phyloP scores from a whole-genome alignment of 2,113 vertebrate species.

The Antechinus flavipes region DNA sequence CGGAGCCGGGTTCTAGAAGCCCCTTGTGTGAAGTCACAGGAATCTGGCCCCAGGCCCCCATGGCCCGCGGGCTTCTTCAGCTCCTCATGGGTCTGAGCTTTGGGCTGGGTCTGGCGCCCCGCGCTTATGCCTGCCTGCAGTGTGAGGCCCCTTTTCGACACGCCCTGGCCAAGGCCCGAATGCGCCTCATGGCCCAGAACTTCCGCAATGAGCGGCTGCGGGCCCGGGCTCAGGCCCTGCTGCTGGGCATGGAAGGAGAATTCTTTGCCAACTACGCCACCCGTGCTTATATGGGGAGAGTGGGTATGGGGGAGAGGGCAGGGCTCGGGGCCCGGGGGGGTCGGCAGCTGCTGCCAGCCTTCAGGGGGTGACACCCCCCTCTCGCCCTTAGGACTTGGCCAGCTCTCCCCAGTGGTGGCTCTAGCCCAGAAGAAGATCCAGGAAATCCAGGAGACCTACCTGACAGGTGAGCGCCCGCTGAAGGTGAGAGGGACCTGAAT shows the following conservation, averaged over 20 bases:
- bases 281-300: slow-evolving; percentile 70
- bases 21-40: slow-evolving; percentile 33
- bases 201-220: slow-evolving; percentile 41
- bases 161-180: slow-evolving; percentile 50
- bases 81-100: slow-evolving; percentile 30
- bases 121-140: slow-evolving; percentile 70
- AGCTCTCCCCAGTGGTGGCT: slow-evolving; percentile 1
- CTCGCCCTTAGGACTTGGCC: neutral
- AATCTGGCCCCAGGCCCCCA: slow-evolving; percentile 23
- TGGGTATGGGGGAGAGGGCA: slow-evolving; percentile 59
- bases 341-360: too few relatives aligned
- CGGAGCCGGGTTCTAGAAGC: rapidly evolving
- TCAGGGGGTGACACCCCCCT: neutral
- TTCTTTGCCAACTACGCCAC: slow-evolving; percentile 77
- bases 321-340: neutral
- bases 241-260: slow-evolving; percentile 67
- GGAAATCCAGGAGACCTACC: neutral
- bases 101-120: neutral
- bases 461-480: neutral
- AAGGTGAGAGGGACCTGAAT: neutral
- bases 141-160: slow-evolving; percentile 35
- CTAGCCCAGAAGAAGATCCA: slow-evolving; percentile 36
- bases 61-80: neutral
- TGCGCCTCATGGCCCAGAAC: neutral
- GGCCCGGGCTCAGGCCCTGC: slow-evolving; percentile 55